A percentile compares a stretch with the other conserved stretches of the same genome.
Evolutionary conservation across 2,797 vertebrate genomes (phyloP).

Genomic region (Hoplostethus atlanticus): DNA sequence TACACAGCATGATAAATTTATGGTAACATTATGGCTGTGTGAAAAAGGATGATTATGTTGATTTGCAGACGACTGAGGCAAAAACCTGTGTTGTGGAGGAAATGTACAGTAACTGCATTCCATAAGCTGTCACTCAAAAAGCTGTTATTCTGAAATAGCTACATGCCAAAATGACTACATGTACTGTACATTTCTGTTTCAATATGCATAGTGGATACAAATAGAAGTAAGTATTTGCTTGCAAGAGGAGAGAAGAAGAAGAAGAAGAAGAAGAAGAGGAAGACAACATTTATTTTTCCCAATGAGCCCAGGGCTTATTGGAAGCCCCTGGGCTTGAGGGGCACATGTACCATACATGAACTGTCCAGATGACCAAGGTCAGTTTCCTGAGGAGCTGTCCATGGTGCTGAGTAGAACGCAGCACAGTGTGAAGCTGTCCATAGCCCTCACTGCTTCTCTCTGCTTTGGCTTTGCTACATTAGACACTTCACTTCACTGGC

Average conservation of each 20-base stretch:
- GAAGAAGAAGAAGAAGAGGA: not conserved
- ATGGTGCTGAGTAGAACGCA: slow-evolving; percentile 30
- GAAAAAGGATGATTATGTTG: slow-evolving; percentile 30
- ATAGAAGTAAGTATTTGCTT: too few relatives aligned
- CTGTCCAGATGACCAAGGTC: not conserved
- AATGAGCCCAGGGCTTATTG: too few relatives aligned
- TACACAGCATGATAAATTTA: slow-evolving; percentile 18
- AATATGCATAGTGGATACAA: not conserved
- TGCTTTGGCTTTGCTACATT: slow-evolving; percentile 49
- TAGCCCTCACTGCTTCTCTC: slow-evolving; percentile 42
- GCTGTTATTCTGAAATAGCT: not conserved
- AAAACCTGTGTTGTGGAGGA: slow-evolving; percentile 14
- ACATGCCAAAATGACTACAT: not conserved
- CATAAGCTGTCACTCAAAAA: not conserved
- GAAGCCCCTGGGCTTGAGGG: too few relatives aligned
- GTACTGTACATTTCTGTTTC: not conserved
- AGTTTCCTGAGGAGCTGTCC: slow-evolving; percentile 46
- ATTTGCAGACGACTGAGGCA: not conserved
- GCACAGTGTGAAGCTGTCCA: slow-evolving; percentile 50
- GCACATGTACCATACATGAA: slow-evolving; percentile 2
- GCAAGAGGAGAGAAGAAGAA: too few relatives aligned
- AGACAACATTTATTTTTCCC: too few relatives aligned
- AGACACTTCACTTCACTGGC: slow-evolving; percentile 61
- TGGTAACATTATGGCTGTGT: not conserved
- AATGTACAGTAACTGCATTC: not conserved